Evolutionary conservation across 2,113 vertebrate genomes (phyloP).

Genomic region (Hucho hucho): DNA sequence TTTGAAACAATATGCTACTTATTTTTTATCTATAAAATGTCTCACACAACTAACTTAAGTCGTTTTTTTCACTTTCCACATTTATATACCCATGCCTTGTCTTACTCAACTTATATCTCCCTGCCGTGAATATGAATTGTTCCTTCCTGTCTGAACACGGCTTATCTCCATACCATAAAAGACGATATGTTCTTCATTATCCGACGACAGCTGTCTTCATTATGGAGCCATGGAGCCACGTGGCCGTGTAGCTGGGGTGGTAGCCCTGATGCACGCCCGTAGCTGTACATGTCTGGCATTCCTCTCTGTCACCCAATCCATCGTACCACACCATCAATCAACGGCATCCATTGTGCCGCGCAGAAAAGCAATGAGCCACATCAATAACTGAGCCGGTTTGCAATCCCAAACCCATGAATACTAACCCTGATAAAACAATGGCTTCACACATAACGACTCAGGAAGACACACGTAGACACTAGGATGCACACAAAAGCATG

Average conservation of each 20-base stretch:
- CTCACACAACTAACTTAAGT: too few species aligned
- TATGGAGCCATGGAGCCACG: slow-evolving; percentile 24
- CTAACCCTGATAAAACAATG: slow-evolving; percentile 58
- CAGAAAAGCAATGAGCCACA: slow-evolving; percentile 62
- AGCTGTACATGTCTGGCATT: slow-evolving; percentile 52
- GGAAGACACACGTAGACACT: slow-evolving; percentile 13
- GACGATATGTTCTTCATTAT: slow-evolving; percentile 58
- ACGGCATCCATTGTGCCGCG: slow-evolving; percentile 57
- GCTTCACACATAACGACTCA: slow-evolving; percentile 16
- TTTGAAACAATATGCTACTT: too few species aligned
- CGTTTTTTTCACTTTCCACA: too few species aligned
- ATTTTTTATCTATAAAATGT: too few species aligned
- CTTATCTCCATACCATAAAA: slow-evolving; percentile 43
- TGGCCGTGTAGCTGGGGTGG: slow-evolving; percentile 23
- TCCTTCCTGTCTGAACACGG: slow-evolving; percentile 48
- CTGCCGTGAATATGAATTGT: slow-evolving; percentile 59
- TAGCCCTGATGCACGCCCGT: slow-evolving; percentile 37
- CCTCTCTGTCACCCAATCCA: slow-evolving; percentile 59
- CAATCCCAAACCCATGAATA: slow-evolving; percentile 50
- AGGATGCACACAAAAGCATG: not conserved
- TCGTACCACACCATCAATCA: slow-evolving; percentile 57
- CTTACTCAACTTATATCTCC: not conserved
- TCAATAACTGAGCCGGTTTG: slow-evolving; percentile 58
- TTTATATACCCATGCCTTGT: not conserved
- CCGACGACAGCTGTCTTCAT: slow-evolving; percentile 56